These are phyloP conservation scores for Remorina albescens DNA, from an alignment of 2,797 vertebrate species.

Conservation along the genomic window DNA sequence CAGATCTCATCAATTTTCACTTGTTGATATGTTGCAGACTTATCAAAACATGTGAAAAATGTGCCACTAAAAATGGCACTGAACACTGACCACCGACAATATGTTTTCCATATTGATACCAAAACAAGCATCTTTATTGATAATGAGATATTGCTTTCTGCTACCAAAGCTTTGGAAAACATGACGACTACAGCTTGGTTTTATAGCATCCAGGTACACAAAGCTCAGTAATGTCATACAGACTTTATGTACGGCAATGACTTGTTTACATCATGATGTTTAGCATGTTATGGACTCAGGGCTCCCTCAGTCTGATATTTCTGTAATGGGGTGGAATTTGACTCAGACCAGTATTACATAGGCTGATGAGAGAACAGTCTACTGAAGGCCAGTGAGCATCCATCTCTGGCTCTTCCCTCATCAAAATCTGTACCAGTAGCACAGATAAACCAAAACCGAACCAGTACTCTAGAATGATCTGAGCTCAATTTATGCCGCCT, in stretches of 20 bases:
- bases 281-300: background rate
- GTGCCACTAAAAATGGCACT: background rate
- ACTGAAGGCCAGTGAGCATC: background rate
- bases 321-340: background rate
- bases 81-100: too few species aligned
- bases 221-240: background rate
- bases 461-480: constrained; percentile 54
- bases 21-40: too few species aligned
- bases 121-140: background rate
- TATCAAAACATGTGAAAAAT: too few species aligned
- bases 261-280: background rate
- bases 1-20: too few species aligned
- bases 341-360: background rate
- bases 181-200: background rate
- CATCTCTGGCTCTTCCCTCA: constrained; percentile 5
- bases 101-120: background rate
- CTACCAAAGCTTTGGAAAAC: background rate
- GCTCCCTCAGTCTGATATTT: background rate
- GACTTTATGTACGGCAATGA: background rate
- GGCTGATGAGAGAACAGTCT: background rate
- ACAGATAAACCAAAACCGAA: constrained; percentile 35
- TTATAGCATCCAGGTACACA: background rate
- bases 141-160: background rate
- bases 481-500: constrained; percentile 59
- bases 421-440: constrained; percentile 13